phyloP scores from a whole-genome alignment of 2,888 invertebrate genomes.

The Aspidiotus rigidus region DNA sequence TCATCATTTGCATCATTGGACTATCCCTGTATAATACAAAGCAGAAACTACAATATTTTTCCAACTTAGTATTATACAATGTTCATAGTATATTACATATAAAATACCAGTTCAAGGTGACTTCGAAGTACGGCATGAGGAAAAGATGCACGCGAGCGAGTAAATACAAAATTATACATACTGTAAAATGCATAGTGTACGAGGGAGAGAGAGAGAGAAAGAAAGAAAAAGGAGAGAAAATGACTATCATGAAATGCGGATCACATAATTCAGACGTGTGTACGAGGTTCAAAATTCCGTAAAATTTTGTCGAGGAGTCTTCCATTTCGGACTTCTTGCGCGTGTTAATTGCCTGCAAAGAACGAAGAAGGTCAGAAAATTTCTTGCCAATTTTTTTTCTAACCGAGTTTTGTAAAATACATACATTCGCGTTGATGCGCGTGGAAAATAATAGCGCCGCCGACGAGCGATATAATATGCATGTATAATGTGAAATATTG shows the following conservation, averaged over 20 bases:
- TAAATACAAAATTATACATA: background rate
- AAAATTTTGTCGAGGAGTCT: slow-evolving; percentile 6
- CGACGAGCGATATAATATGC: background rate
- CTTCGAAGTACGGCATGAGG: too few relatives aligned
- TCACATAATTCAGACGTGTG: background rate
- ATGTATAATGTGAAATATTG: background rate
- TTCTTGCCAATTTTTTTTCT: slow-evolving; percentile 6
- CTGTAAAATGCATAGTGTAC: background rate
- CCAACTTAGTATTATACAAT: too few relatives aligned
- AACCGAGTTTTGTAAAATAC: background rate
- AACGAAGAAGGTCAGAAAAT: slow-evolving; percentile 3
- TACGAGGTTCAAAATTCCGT: background rate
- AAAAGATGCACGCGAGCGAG: background rate
- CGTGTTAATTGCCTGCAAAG: slow-evolving; percentile 13
- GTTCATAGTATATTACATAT: too few relatives aligned
- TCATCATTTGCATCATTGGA: too few relatives aligned
- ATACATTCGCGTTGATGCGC: background rate
- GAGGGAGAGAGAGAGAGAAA: slow-evolving; percentile 3
- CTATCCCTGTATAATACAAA: too few relatives aligned
- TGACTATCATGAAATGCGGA: background rate
- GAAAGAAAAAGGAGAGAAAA: background rate
- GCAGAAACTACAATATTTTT: too few relatives aligned
- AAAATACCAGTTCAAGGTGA: too few relatives aligned
- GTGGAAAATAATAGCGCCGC: slow-evolving; percentile 2
- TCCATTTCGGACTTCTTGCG: slow-evolving; percentile 9